Evolutionary conservation across 2,113 vertebrate genomes (phyloP).

Genomic region (Passer montanus): DNA sequence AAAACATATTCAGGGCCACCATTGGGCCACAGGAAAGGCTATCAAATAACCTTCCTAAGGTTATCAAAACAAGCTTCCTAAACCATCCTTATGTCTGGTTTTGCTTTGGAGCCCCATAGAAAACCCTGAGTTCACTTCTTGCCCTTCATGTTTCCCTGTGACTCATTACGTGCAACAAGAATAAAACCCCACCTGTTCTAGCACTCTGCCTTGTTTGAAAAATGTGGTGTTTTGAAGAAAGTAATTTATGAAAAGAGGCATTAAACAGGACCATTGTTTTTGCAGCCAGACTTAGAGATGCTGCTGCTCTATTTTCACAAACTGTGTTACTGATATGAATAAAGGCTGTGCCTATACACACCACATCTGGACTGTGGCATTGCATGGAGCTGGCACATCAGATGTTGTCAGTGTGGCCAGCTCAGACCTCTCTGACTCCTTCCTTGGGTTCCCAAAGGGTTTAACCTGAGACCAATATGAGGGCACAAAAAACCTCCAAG

Average conservation of each 20-base stretch:
- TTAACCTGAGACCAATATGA: rapidly evolving
- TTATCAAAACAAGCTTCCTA: not conserved
- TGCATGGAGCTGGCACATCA: not conserved
- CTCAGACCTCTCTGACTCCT: not conserved
- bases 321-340: not conserved
- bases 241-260: not conserved
- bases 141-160: not conserved
- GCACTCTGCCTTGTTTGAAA: not conserved
- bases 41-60: not conserved
- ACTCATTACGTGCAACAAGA: rapidly evolving
- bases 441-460: not conserved
- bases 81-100: not conserved
- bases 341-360: rapidly evolving
- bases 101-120: not conserved
- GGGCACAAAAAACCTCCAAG: not conserved
- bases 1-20: not conserved
- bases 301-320: not conserved
- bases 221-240: not conserved
- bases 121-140: not conserved
- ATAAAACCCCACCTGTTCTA: not conserved
- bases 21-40: not conserved
- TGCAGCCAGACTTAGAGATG: not conserved
- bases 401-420: not conserved
- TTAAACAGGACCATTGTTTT: not conserved
- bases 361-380: rapidly evolving